Base-by-base conservation (phyloP, 2,797 vertebrate species). In the Coracias cyanogaster region DNA sequence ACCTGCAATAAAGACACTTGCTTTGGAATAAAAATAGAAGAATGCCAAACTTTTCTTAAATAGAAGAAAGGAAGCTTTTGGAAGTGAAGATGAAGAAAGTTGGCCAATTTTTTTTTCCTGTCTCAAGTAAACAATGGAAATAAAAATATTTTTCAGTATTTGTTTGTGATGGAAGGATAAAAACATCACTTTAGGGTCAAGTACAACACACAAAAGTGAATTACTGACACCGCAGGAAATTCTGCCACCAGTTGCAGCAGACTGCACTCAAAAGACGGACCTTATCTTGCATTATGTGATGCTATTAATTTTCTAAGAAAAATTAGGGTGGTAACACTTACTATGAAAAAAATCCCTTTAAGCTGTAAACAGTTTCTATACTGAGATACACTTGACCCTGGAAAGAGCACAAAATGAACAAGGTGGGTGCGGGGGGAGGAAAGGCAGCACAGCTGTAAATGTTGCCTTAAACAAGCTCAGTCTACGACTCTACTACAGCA, bases 131-230 rank as follows among this genome's bases (percentile, higher is more conserved):
- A 91, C 37, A 70, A 70, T 49, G 31, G 10, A 82, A 43, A 61
- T 65, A 87, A 92, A 87, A 86, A 61, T 52, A 81, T 61, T 92
- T 95, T 70, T 10, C 12, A 48, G 43, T 73, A 33, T 87, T 87
- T 80, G 10, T 19, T 84, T 83, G 31, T 37, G 39, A n/a, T 58
- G 24, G 89, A 91, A 91, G 58, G 37, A 67, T 39, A 71, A 85
- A 70, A 76, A 10, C 18, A 89, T 49, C 18, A 31, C 26, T 48
- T 62, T 28, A 72, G 52, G 82, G 35, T 78, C 62, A 88, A 45
- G 66, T 62, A 58, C 35, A 76, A 73, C 20, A 51, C 46, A 84
- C 10, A 39, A 46, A 86, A 84, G 48, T 60, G 48, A 84, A 66
- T 33, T 73, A 90, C 26, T 90, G 77, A 79, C 60, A 31, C 48